Conservation (phyloP, 2,797 vertebrate species). For the Falco concolor region DNA sequence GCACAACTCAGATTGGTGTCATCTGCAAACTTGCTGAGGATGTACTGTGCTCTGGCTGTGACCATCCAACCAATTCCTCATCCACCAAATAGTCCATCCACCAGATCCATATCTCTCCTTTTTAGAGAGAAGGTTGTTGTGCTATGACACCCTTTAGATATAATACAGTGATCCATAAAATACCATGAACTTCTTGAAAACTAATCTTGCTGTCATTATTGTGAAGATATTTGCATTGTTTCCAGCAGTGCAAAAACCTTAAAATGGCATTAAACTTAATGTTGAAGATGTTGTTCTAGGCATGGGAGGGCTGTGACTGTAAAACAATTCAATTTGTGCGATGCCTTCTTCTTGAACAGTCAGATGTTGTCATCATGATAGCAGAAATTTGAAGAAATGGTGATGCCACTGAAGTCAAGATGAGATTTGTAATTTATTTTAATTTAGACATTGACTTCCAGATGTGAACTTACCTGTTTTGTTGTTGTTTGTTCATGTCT, state of each 20-base stretch:
- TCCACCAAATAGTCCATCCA: too few relatives aligned
- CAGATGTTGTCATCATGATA: neutral
- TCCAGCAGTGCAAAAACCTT: neutral
- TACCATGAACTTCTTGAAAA: neutral
- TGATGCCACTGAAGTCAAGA: neutral
- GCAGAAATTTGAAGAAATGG: neutral
- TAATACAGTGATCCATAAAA: neutral
- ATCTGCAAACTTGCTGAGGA: too few relatives aligned
- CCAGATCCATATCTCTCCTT: neutral
- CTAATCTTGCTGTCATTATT: neutral
- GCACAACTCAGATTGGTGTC: too few relatives aligned
- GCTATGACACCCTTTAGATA: neutral
- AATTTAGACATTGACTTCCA: neutral
- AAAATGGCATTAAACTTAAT: neutral
- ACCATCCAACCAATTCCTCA: neutral
- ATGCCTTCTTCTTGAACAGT: neutral
- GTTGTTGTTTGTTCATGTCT: neutral
- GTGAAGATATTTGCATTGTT: neutral
- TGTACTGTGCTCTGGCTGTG: neutral
- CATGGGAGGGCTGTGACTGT: neutral
- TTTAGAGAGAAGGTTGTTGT: neutral
- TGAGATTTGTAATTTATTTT: neutral
- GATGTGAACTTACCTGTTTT: neutral
- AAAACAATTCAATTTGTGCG: neutral
- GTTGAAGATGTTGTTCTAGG: neutral